Conservation (phyloP, 2,888 invertebrate species). For the Drosophila picticornis region DNA sequence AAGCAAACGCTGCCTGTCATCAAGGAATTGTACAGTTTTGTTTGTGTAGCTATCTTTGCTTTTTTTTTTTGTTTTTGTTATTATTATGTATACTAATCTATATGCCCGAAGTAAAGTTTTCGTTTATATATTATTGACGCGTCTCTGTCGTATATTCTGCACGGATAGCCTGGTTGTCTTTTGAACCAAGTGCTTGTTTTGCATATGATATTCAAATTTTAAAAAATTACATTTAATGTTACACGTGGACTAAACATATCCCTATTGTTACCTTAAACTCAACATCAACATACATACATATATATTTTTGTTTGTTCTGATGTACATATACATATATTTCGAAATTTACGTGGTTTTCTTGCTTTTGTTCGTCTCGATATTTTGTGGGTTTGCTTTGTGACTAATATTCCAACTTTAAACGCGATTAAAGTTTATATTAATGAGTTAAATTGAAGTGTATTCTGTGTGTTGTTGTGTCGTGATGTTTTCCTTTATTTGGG, state of each 20-base stretch:
- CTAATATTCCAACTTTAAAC: constrained; percentile 72
- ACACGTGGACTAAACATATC: constrained; percentile 71
- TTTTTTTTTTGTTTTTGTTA: not conserved
- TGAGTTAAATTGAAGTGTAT: constrained; percentile 46
- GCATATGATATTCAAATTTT: constrained; percentile 24
- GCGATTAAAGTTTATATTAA: constrained; percentile 67
- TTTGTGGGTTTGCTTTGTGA: constrained; percentile 39
- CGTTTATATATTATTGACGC: constrained; percentile 5
- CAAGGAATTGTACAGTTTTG: constrained; percentile 19
- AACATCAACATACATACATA: constrained; percentile 67
- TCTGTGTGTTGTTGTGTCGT: constrained; percentile 36
- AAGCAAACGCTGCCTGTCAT: constrained; percentile 9
- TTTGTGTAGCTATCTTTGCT: not conserved
- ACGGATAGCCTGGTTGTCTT: not conserved
- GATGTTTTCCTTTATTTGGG: constrained; percentile 26
- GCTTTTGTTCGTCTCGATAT: constrained; percentile 15
- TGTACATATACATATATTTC: constrained; percentile 42
- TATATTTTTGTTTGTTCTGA: constrained; percentile 37
- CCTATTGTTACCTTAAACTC: constrained; percentile 70
- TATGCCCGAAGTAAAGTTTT: constrained; percentile 12
- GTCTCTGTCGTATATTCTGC: constrained; percentile 9
- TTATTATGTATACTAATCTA: constrained; percentile 20
- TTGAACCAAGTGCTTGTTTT: constrained; percentile 4
- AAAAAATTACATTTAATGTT: constrained; percentile 68
- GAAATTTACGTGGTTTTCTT: constrained; percentile 45